Evolutionary conservation across 92 coral and sea anemone species (phyloP), one percentile per base, ranked within the genome.

Genomic region (Blastomussa wellsi): DNA sequence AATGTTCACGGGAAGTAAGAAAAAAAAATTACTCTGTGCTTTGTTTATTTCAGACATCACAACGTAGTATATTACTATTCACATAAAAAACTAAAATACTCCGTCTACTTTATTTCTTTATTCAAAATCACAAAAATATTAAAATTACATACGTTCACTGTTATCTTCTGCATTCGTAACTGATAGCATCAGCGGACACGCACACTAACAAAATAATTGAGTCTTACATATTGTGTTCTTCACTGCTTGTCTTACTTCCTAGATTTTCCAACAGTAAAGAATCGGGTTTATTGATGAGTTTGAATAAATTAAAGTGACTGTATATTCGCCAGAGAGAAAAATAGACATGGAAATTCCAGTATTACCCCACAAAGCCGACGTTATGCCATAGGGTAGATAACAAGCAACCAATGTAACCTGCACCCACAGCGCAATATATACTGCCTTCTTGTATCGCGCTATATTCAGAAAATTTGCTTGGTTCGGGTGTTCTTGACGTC

Each of bases 251-350:
- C 64, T 82, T 3, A 71, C 78, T 52, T 52, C 79, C 13, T 29
- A 41, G 11, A 83, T 73, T 36, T 60, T 83, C 80, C 80, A 73
- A 24, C 87, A 83, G 32, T 83, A 83, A 32, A 83, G 60, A 31
- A 83, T 42, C 33, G 87, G 87, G 65, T 83, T 83, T 36, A 82
- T 51, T 22, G 85, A 49, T 17, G 85, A 82, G 22, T 82, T 82
- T 15, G 71, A n/a, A 67, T 24, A 70, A 36, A 82, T 64, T 35
- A 82, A 71, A 49, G 78, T 81, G 52, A 0, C 29, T 36, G 55
- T 16, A 35, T 19, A 69, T 38, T 24, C 37, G 35, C 62, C 48
- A 48, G 42, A 67, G 36, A 69, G 6, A 19, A 33, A 20, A 33
- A 33, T 1, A 5, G 42, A 13, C 17, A n/a, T 32, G 9, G 38